phyloP scores from a whole-genome alignment of 1,140 invertebrate species.

The Cydia strobilella region DNA sequence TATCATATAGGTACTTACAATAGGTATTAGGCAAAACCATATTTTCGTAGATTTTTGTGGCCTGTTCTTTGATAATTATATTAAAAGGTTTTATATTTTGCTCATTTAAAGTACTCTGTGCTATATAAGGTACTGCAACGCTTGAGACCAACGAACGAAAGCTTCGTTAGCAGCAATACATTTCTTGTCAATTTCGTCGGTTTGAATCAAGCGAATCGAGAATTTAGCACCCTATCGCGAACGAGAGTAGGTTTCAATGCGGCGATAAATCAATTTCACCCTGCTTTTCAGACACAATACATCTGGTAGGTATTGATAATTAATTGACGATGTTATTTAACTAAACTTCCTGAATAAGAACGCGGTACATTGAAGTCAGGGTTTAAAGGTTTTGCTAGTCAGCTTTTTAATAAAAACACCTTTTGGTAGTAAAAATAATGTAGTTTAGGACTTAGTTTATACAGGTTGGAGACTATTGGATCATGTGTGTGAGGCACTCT shows the following conservation, averaged over 20 bases:
- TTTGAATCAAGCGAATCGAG: background rate
- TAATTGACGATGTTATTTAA: conserved; percentile 65
- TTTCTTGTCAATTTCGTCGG: background rate
- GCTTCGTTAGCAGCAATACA: background rate
- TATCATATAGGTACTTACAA: too few species aligned
- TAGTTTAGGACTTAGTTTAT: too few species aligned
- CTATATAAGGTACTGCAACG: too few species aligned
- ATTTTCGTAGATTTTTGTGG: too few species aligned
- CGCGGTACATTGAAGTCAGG: conserved; percentile 60
- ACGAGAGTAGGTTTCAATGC: background rate
- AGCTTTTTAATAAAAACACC: background rate
- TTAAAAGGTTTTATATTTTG: too few species aligned
- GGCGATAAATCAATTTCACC: conserved; percentile 49
- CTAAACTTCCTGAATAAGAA: conserved; percentile 56
- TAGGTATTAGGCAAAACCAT: too few species aligned
- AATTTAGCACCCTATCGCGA: background rate
- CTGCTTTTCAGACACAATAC: conserved; percentile 43
- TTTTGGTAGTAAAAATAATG: background rate
- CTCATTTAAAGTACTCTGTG: too few species aligned
- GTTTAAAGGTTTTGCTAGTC: conserved; percentile 52
- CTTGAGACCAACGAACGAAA: background rate
- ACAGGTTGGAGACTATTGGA: too few species aligned
- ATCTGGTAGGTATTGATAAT: conserved; percentile 57
- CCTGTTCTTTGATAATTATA: too few species aligned
- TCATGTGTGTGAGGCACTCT: too few species aligned